Conservation (phyloP, 2,888 invertebrate genomes). For the Hipparchia sbordonii region DNA sequence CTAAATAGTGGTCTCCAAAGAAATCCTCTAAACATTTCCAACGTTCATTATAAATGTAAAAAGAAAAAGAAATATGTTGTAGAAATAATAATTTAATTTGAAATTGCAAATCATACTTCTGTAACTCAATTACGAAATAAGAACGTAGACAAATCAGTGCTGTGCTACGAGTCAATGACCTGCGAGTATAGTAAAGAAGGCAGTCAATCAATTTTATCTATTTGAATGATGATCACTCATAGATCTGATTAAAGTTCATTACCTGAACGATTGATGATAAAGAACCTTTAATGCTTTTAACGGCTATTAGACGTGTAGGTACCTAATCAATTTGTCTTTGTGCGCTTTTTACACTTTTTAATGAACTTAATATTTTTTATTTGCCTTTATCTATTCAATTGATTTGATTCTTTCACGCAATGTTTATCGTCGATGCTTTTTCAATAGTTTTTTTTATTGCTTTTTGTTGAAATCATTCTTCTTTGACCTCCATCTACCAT, state of each 20-base stretch:
- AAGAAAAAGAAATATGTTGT: too few relatives aligned
- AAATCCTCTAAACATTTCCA: too few relatives aligned
- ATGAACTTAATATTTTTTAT: not conserved
- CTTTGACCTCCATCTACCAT: too few relatives aligned
- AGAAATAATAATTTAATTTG: not conserved
- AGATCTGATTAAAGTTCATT: slow-evolving; percentile 28
- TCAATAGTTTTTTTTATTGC: not conserved
- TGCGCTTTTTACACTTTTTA: not conserved
- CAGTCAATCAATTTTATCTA: slow-evolving; percentile 30
- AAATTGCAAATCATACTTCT: not conserved
- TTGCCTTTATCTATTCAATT: not conserved
- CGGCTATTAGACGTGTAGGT: not conserved
- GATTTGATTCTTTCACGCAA: not conserved
- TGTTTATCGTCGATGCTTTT: not conserved
- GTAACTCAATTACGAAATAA: not conserved
- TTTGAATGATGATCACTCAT: slow-evolving; percentile 34
- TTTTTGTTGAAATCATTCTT: not conserved
- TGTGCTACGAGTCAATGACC: slow-evolving; percentile 25
- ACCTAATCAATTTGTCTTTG: slow-evolving; percentile 2
- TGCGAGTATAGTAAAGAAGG: slow-evolving; percentile 21
- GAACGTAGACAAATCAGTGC: not conserved
- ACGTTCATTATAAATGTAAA: too few relatives aligned
- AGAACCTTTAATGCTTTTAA: not conserved
- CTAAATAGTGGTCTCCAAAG: too few relatives aligned
- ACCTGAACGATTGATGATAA: slow-evolving; percentile 18